Evolutionary conservation across 2,113 vertebrate genomes (phyloP).

Genomic region (Pontoporia blainvillei): DNA sequence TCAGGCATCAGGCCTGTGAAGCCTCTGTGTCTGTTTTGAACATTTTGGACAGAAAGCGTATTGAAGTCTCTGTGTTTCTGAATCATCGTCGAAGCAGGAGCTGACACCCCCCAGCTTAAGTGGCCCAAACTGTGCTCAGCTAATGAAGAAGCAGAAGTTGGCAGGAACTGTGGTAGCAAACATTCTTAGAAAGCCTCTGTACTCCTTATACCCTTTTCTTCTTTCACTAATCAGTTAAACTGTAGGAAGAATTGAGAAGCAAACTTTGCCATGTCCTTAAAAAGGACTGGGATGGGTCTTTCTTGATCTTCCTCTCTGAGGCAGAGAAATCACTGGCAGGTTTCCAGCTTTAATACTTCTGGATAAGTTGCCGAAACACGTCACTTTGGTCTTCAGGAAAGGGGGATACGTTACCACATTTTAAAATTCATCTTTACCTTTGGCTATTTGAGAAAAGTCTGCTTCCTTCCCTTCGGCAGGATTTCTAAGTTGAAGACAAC

Average conservation of each 20-base stretch:
- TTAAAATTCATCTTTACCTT: not conserved
- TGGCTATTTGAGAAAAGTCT: not conserved
- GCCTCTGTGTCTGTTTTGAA: not conserved
- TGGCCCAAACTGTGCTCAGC: not conserved
- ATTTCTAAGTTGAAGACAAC: not conserved
- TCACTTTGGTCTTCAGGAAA: not conserved
- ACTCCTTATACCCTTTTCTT: not conserved
- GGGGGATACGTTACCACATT: not conserved
- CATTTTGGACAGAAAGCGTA: constrained; percentile 27
- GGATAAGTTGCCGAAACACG: not conserved
- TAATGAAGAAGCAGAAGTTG: not conserved
- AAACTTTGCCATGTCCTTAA: not conserved
- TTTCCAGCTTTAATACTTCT: not conserved
- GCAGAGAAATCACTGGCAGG: not conserved
- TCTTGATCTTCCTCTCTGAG: constrained; percentile 1
- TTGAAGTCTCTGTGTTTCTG: not conserved
- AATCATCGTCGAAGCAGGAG: not conserved
- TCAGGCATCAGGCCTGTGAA: not conserved
- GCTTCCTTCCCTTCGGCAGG: not conserved
- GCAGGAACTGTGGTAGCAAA: not conserved
- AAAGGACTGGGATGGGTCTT: not conserved
- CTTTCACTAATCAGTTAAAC: not conserved
- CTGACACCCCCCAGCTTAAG: not conserved
- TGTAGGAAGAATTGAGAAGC: not conserved
- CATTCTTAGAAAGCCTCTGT: not conserved